Evolutionary conservation across 2,113 vertebrate genomes (phyloP), one percentile per base, ranked within the genome.

Genomic region (Setophaga petechia): DNA sequence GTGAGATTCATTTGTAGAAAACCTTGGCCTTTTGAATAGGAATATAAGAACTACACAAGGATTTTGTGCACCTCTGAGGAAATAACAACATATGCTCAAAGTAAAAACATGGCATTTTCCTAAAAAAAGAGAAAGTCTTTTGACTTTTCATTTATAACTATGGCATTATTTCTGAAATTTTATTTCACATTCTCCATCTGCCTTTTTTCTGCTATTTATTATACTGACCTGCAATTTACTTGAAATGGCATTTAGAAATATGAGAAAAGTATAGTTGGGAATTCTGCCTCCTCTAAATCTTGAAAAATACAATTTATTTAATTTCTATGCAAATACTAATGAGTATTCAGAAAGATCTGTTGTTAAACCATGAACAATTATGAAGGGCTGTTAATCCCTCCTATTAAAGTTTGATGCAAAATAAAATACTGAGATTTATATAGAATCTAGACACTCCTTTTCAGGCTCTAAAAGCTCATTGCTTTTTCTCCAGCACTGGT

Each of bases 31-130:
- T 87, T 71, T 84, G 72, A 81, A 84, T 74, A 19, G 20, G 57
- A 90, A 67, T 31, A 6, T 41, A 78, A 92, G 62, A 74, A 77
- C 39, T 51, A 47, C 0, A 0, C 2, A 16, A 86, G 41, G 27
- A 33, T 59, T 88, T 52, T 74, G 21, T 54, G 46, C 81, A 83
- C 28, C 33, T 86, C 83, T 92, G 75, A 52, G 46, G 82, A 92
- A 93, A 76, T 86, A 89, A 59, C 86, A 93, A 66, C 72, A 63
- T 86, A 90, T 78, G 83, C 31, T 87, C 52, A 35, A 58, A 80
- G 63, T 77, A 61, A 87, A 94, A 92, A 59, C 51, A 81, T 24
- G 31, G 14, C 43, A 67, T 93, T 88, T 93, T 39, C 20, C 37
- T 86, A 44, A 83, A 28, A 73, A 90, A 93, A 83, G 47, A 30